phyloP scores from a whole-genome alignment of 1,140 invertebrate species.

The Drosophila nikananu region DNA sequence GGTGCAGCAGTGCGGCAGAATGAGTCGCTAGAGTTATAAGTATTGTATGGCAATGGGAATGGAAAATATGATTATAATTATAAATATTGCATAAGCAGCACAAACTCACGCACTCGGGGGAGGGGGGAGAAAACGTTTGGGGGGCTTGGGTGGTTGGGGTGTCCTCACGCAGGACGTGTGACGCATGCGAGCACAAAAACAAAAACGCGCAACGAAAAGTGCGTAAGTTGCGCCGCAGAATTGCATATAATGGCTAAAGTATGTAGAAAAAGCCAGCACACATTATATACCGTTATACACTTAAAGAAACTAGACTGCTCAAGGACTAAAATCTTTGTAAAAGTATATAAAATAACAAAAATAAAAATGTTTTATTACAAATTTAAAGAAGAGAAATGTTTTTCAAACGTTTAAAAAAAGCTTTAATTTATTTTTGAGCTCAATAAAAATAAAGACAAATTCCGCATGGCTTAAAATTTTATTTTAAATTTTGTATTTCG shows the following conservation, averaged over 20 bases:
- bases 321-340: background rate
- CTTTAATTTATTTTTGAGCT: no score
- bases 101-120: constrained; percentile 36
- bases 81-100: constrained; percentile 63
- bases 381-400: background rate
- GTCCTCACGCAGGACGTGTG: constrained; percentile 54
- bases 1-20: constrained; percentile 53
- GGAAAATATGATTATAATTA: constrained; percentile 67
- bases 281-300: constrained; percentile 23
- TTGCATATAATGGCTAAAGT: constrained; percentile 55
- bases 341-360: fast-evolving
- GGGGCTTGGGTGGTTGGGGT: background rate
- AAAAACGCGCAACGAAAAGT: constrained; percentile 70
- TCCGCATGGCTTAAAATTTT: background rate
- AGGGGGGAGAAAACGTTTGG: background rate
- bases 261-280: constrained; percentile 21
- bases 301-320: background rate
- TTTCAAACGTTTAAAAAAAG: background rate
- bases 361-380: no score
- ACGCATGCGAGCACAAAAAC: constrained; percentile 72
- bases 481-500: background rate
- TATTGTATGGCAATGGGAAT: constrained; percentile 51
- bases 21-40: constrained; percentile 42
- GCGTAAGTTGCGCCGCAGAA: constrained; percentile 66
- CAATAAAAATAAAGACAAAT: background rate